A percentile compares a stretch with the other conserved stretches of the same genome.
phyloP scores from a whole-genome alignment of 2,113 vertebrate genomes.

The Zeus faber region DNA sequence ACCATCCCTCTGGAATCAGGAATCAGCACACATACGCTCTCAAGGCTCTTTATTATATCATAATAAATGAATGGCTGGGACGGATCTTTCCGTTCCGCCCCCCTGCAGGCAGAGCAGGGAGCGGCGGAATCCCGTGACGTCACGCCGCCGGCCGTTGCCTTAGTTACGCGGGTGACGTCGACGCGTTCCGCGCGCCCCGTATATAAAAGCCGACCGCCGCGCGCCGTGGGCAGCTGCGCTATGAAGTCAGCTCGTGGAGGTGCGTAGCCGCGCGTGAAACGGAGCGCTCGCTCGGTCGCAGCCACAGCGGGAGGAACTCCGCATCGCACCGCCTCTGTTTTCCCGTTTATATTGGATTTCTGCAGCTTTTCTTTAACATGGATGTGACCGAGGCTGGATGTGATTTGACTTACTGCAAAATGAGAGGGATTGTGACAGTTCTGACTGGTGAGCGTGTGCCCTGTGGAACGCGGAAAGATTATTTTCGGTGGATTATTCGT shows the following conservation, averaged over 20 bases:
- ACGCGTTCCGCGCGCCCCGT: constrained; percentile 55
- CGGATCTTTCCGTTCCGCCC: constrained; percentile 12
- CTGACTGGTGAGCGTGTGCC: constrained; percentile 78
- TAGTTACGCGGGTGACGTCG: constrained; percentile 60
- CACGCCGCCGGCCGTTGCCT: constrained; percentile 59
- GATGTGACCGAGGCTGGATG: constrained; percentile 75
- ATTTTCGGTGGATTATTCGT: too few species aligned
- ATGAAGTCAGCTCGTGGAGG: neutral
- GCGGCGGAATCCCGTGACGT: constrained; percentile 70
- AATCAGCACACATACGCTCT: too few species aligned
- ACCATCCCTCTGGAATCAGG: too few species aligned
- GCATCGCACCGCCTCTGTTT: neutral
- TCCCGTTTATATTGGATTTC: constrained; percentile 23
- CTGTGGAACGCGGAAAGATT: too few species aligned
- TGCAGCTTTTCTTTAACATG: constrained; percentile 46
- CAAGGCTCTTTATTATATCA: too few species aligned
- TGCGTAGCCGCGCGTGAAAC: neutral
- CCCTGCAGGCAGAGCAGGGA: constrained; percentile 32
- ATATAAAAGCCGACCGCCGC: constrained; percentile 36
- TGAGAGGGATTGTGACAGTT: constrained; percentile 74
- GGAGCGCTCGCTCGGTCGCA: too few species aligned
- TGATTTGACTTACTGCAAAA: constrained; percentile 78
- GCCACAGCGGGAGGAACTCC: too few species aligned
- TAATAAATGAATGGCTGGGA: neutral
- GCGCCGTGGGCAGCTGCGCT: neutral